Evolutionary conservation across 2,888 invertebrate genomes (phyloP).

Genomic region (Magallana nippona): DNA sequence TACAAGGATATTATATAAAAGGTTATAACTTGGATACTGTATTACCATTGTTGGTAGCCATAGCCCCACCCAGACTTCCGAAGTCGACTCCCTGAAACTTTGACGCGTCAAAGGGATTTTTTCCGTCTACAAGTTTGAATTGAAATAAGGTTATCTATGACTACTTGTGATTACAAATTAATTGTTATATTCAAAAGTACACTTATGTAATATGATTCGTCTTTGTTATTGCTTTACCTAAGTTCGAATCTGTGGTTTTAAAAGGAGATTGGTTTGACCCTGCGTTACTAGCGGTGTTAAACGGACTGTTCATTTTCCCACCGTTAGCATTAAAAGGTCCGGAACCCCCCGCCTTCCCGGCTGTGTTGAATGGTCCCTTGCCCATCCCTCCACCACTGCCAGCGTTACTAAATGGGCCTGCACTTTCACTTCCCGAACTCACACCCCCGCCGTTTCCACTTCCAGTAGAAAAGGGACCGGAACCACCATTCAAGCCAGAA

Average conservation of each 20-base stretch:
- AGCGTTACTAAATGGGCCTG: neutral
- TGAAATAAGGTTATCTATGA: neutral
- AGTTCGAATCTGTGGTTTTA: neutral
- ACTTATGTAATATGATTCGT: too few relatives aligned
- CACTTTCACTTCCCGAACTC: neutral
- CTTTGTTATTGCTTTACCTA: neutral
- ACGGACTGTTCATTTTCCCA: slow-evolving; percentile 37
- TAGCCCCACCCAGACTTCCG: slow-evolving; percentile 35
- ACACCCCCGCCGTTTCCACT: neutral
- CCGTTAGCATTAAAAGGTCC: slow-evolving; percentile 28
- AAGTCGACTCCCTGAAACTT: slow-evolving; percentile 38
- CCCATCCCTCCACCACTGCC: slow-evolving; percentile 4
- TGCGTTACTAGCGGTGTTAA: slow-evolving; percentile 11
- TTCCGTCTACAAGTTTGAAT: slow-evolving; percentile 20
- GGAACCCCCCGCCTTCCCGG: neutral
- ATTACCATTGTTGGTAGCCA: slow-evolving; percentile 38
- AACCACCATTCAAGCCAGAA: neutral
- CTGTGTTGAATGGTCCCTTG: slow-evolving; percentile 20
- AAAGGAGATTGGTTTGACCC: slow-evolving; percentile 21
- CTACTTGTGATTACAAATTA: too few relatives aligned
- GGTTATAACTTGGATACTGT: too few relatives aligned
- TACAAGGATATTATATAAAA: too few relatives aligned
- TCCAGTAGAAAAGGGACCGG: neutral
- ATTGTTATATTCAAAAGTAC: too few relatives aligned
- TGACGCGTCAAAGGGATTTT: slow-evolving; percentile 37